phyloP scores from a whole-genome alignment of 2,888 invertebrate species.

The Argyresthia goedartella region DNA sequence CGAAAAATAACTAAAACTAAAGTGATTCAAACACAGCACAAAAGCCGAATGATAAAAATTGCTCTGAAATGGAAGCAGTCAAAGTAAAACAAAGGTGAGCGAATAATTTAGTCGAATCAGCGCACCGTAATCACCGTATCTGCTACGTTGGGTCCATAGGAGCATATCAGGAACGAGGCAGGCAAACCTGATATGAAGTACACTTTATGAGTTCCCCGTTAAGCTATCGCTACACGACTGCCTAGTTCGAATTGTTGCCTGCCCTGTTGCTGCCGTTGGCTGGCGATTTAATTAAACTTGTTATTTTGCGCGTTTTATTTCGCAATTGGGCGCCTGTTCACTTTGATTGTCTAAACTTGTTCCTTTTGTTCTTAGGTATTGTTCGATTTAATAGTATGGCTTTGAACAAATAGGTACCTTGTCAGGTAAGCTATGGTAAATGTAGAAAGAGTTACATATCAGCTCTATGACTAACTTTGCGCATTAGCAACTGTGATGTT shows the following conservation, averaged over 20 bases:
- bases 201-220: constrained; percentile 54
- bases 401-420: no score
- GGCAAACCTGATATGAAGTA: constrained; percentile 29
- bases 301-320: constrained; percentile 67
- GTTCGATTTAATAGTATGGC: no score
- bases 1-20: no score
- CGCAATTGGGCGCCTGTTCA: constrained; percentile 47
- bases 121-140: constrained; percentile 31
- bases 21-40: not conserved
- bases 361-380: constrained; percentile 27
- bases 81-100: constrained; percentile 1
- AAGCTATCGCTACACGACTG: constrained; percentile 44
- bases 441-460: no score
- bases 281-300: constrained; percentile 69
- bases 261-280: constrained; percentile 32
- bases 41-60: not conserved
- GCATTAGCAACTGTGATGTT: not conserved
- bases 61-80: not conserved
- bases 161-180: constrained; percentile 36
- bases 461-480: not conserved
- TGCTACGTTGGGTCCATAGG: constrained; percentile 32
- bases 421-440: no score
- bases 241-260: constrained; percentile 44
- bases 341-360: constrained; percentile 53
- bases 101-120: constrained; percentile 32